Base-by-base conservation (phyloP, 1,140 invertebrate species). In the Asbolus verrucosus region DNA sequence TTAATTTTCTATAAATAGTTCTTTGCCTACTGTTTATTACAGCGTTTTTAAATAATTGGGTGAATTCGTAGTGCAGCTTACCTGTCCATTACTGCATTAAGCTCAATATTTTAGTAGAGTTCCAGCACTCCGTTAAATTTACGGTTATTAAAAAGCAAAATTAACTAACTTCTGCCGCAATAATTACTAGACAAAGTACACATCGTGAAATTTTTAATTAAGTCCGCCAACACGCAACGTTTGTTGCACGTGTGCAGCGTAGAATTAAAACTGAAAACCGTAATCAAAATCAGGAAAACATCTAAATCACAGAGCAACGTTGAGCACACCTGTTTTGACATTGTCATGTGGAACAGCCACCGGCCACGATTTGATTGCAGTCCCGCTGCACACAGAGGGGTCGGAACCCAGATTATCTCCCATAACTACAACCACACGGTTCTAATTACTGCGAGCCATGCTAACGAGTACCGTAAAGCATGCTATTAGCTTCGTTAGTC, bases 391-490 rank as follows among this genome's bases (percentile, higher is more conserved):
- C 16, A 43, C 13, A 43, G 13, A 21, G 46, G 46, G 46, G 46
- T 54, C 46, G 46, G n/a, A 54, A 54, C 46, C 63, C 33, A 68
- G 66, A 68, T 68, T 68, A 68, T 36, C 66, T 59, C 9, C 54
- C 54, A 59, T 68, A 68, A 68, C 66, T 68, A 36, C 27, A 18
- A 59, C 36, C 36, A 60, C 50, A 36, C 43, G 41, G 46, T 63
- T 38, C 67, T 63, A 69, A 69, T 69, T 69, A 69, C 67, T 24
- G 30, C 24, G 43, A 46, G 43, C 39, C 41, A 46, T 63, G 41
- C 67, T 62, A 69, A 63, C 46, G 67, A 62, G 59, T 69, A 62
- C 67, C 30, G 61, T 69, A 69, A 69, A 69, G 67, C 67, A 69
- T 21, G 67, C 39, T 69, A 69, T 69, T 69, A 69, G 67, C 39